A percentile compares a stretch with the other conserved stretches of the same genome.
These are phyloP conservation scores for Tineola bisselliella DNA, from an alignment of 2,888 invertebrate species.

Conservation along the genomic window DNA sequence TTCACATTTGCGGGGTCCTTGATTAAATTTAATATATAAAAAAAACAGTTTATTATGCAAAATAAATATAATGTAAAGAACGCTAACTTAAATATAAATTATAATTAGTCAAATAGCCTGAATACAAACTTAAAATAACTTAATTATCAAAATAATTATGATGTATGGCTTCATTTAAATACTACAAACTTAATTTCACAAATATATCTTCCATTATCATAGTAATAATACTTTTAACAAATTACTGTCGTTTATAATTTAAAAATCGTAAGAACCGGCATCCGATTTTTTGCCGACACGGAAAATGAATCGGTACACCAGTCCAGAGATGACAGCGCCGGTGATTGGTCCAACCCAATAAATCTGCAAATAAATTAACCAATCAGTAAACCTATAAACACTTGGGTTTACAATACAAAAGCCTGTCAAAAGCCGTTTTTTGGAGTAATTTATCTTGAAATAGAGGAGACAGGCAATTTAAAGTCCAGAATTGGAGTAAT, in stretches of 20 bases:
- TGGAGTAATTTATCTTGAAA: too few relatives aligned
- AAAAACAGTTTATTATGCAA: too few relatives aligned
- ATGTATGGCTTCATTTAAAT: neutral
- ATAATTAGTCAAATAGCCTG: too few relatives aligned
- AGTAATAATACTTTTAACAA: neutral
- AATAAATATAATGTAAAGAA: too few relatives aligned
- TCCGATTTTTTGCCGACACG: conserved; percentile 78
- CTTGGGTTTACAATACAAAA: too few relatives aligned
- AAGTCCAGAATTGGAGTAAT: too few relatives aligned
- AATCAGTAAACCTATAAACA: too few relatives aligned
- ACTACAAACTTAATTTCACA: neutral
- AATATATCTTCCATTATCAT: neutral
- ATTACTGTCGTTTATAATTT: conserved; percentile 21
- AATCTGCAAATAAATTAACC: conserved; percentile 61
- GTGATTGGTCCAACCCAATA: conserved; percentile 89
- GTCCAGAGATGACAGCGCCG: conserved; percentile 78
- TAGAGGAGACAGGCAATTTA: too few relatives aligned
- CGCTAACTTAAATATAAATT: too few relatives aligned
- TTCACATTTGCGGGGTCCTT: too few relatives aligned
- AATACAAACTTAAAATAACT: neutral
- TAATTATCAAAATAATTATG: neutral
- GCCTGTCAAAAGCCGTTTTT: too few relatives aligned
- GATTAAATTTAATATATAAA: too few relatives aligned
- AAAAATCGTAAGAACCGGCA: conserved; percentile 82
- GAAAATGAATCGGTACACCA: conserved; percentile 77